Conservation (phyloP, 2,113 vertebrate species). For the Tenrec ecaudatus region DNA sequence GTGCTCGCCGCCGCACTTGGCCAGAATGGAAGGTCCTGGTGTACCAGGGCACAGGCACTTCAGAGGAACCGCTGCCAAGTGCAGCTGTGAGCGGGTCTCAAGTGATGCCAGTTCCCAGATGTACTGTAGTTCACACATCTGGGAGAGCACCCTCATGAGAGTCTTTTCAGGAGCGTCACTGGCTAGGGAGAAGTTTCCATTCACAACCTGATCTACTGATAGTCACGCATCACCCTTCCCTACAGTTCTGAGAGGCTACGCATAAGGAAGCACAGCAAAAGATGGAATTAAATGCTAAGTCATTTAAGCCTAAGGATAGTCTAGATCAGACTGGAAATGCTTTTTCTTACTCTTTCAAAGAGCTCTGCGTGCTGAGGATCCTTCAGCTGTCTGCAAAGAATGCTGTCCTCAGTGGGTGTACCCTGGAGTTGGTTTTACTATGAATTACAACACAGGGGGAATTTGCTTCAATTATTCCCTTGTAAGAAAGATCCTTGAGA, state of each 20-base stretch:
- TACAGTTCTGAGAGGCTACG: not conserved
- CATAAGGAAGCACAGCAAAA: not conserved
- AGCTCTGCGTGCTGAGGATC: not conserved
- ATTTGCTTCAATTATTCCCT: not conserved
- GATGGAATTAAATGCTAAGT: not conserved
- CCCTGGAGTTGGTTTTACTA: not conserved
- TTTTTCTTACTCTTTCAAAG: not conserved
- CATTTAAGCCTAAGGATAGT: not conserved
- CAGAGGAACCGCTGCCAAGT: accelerated
- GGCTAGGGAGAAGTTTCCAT: not conserved
- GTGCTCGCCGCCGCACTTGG: not conserved
- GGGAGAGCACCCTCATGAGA: not conserved
- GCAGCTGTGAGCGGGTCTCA: not conserved
- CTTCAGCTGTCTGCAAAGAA: not conserved
- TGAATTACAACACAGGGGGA: not conserved
- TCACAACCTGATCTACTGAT: not conserved
- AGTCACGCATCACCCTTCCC: accelerated
- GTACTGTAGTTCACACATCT: too few relatives aligned
- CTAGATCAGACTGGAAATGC: not conserved
- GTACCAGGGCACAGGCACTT: not conserved
- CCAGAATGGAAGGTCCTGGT: accelerated
- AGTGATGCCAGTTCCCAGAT: accelerated
- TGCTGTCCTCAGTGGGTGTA: not conserved
- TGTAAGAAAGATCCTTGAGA: not conserved
- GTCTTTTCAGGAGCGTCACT: not conserved